These are phyloP conservation scores for Psittacula derbiana DNA, from an alignment of 2,797 vertebrate species.

Conservation along the genomic window DNA sequence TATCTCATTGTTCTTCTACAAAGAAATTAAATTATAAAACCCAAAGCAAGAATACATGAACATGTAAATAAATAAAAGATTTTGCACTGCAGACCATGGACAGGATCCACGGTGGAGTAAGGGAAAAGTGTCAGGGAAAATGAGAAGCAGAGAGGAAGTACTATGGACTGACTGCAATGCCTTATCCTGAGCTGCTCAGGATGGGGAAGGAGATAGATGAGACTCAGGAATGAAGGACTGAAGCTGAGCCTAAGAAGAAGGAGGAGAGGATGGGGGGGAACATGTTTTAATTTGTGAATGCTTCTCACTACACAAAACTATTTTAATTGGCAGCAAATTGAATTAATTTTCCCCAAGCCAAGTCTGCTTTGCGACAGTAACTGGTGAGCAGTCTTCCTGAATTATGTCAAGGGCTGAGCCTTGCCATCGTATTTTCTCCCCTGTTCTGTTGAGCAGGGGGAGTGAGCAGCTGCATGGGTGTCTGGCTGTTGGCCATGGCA, in stretches of 20 bases:
- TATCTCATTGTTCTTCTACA: not conserved
- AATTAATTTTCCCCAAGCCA: not conserved
- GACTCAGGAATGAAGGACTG: not conserved
- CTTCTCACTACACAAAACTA: not conserved
- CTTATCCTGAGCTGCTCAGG: rapidly evolving
- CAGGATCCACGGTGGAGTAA: not conserved
- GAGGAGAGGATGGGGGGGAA: not conserved
- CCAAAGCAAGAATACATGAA: not conserved
- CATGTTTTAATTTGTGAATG: not conserved
- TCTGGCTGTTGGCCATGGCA: not conserved
- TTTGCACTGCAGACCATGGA: not conserved
- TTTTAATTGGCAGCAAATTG: not conserved
- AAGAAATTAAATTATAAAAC: not conserved
- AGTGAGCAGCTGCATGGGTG: not conserved
- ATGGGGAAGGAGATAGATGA: not conserved
- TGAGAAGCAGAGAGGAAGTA: not conserved
- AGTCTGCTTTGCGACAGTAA: not conserved
- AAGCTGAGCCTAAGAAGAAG: not conserved
- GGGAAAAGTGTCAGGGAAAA: not conserved
- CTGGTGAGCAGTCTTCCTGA: not conserved
- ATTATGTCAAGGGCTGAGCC: rapidly evolving
- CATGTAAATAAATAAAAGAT: not conserved
- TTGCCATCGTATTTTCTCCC: not conserved
- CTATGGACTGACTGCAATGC: not conserved
- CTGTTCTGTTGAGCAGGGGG: not conserved